Evolutionary conservation across 1,140 invertebrate genomes (phyloP), one percentile per base, ranked within the genome.

Genomic region (Episyrphus balteatus): DNA sequence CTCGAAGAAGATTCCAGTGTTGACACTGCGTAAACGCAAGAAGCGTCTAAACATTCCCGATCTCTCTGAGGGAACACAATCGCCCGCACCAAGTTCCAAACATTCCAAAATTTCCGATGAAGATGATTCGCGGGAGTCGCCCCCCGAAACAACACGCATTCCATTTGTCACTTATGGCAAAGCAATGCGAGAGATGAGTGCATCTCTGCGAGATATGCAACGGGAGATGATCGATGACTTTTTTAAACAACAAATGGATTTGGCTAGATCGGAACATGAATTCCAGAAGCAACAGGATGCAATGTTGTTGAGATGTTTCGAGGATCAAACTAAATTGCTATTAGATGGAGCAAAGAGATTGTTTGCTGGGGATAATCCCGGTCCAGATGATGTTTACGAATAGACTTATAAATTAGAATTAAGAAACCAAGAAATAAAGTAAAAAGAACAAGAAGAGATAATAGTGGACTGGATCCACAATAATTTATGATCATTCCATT

Each of bases 281-380:
- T 66, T 66, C 44, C 62, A 66, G 34, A 43, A 58, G 41, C 55
- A 51, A 13, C 62, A 66, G 37, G 62, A 66, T 31, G 38, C 47
- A 6, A 38, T 63, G 26, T 46, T 66, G 1, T 56, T 66, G 56
- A 45, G 49, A 41, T 53, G 63, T 0, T 47, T 66, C 30, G 59
- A 61, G 3, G 56, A 51, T 10, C 62, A 66, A 47, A 58, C 58
- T 15, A 43, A 57, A 11, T 44, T 40, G 10, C 43, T 66, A 21
- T 18, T 42, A 13, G 40, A 42, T 42, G 19, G 40, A 3, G 40
- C 40, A 8, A 17, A n/a, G 14, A 5, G 18, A 14, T 5, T 42
- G 14, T 18, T 42, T 18, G 3, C 40, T 26, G 8, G 8, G 21
- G 8, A 26, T 26, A 5, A 26, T 26, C 21, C 3, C 3, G 3